Percentiles rank a stretch among this genome's conserved stretches.
phyloP scores from a whole-genome alignment of 2,888 invertebrate genomes.

The Pyrgus malvae region DNA sequence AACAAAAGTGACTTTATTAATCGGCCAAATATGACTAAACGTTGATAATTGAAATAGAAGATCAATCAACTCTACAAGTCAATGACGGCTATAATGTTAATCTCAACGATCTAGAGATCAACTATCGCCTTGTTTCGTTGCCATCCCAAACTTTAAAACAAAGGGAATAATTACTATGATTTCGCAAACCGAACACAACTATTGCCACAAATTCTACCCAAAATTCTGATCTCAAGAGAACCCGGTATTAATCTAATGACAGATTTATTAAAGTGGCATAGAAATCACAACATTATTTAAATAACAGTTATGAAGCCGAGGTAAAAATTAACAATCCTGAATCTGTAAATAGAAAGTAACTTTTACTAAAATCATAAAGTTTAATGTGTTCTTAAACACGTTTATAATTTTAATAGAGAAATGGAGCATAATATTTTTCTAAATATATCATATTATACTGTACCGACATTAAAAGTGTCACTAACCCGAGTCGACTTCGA shows the following conservation, averaged over 20 bases:
- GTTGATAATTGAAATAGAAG: too few relatives aligned
- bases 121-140: slow-evolving; percentile 27
- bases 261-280: slow-evolving; percentile 20
- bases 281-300: slow-evolving; percentile 8
- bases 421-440: too few relatives aligned
- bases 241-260: slow-evolving; percentile 16
- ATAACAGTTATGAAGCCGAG: background rate
- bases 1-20: too few relatives aligned
- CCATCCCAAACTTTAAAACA: slow-evolving; percentile 26
- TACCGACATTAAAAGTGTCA: too few relatives aligned
- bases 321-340: background rate
- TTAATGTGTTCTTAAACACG: too few relatives aligned
- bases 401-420: too few relatives aligned
- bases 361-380: background rate
- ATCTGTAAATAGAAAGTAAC: background rate
- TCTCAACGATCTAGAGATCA: slow-evolving; percentile 31
- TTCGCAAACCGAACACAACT: slow-evolving; percentile 25
- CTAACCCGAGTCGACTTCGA: too few relatives aligned
- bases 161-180: slow-evolving; percentile 26
- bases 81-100: slow-evolving; percentile 33
- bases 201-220: slow-evolving; percentile 21
- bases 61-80: too few relatives aligned
- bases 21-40: too few relatives aligned
- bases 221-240: slow-evolving; percentile 15
- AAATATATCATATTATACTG: too few relatives aligned